phyloP scores from a whole-genome alignment of 2,797 vertebrate genomes.

The Acanthopagrus latus region DNA sequence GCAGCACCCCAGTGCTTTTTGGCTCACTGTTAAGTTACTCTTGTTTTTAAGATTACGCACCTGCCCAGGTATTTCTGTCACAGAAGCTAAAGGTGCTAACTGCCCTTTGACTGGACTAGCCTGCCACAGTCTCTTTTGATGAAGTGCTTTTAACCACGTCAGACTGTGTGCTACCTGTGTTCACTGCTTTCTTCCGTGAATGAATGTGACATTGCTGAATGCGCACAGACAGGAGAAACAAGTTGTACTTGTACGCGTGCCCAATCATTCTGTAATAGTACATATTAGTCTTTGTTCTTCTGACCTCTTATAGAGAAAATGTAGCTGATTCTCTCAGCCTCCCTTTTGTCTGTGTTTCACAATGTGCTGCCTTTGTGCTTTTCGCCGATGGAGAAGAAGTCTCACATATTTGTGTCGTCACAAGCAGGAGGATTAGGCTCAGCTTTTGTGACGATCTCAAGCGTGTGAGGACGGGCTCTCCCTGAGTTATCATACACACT shows the following conservation, averaged over 20 bases:
- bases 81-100: neutral
- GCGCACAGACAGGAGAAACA: neutral
- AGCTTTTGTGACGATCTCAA: neutral
- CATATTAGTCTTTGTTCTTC: neutral
- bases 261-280: neutral
- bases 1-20: neutral
- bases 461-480: constrained; percentile 9
- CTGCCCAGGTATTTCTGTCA: neutral
- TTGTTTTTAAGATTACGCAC: neutral
- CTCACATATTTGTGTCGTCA: constrained; percentile 39
- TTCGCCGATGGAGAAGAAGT: constrained; percentile 33
- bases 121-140: neutral
- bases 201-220: neutral
- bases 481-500: constrained; percentile 7
- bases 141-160: neutral
- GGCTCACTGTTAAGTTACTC: neutral
- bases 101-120: too few species aligned
- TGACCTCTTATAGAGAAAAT: neutral
- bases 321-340: neutral
- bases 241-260: neutral
- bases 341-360: neutral
- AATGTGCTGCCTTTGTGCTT: constrained; percentile 60
- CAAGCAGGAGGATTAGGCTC: constrained; percentile 21
- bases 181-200: neutral
- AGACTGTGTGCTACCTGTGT: neutral